These are phyloP conservation scores for Eurytemora carolleeae DNA, from an alignment of 1,140 invertebrate genomes.

Conservation along the genomic window DNA sequence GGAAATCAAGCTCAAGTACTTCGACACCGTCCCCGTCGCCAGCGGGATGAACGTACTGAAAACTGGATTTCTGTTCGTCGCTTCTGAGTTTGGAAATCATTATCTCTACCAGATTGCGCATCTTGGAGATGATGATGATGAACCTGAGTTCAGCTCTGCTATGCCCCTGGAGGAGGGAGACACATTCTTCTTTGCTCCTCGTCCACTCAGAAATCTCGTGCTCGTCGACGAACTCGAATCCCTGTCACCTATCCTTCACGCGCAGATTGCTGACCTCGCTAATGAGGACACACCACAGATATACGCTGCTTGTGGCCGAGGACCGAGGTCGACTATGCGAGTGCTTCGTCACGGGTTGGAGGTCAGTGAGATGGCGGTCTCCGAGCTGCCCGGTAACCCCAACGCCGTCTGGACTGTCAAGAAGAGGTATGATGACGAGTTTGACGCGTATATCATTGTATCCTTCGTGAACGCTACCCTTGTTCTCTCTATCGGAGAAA, in stretches of 20 bases:
- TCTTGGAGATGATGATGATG: conserved; percentile 96
- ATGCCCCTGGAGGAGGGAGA: conserved; percentile 97
- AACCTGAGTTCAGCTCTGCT: conserved; percentile 93
- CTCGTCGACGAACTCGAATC: conserved; percentile 96
- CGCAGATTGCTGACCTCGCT: conserved; percentile 52
- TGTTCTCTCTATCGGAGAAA: conserved; percentile 96
- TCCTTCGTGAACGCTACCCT: conserved; percentile 99
- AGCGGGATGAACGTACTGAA: conserved; percentile 91
- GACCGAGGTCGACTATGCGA: conserved; percentile 72
- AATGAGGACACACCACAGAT: conserved; percentile 98
- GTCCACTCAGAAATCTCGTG: conserved; percentile 82
- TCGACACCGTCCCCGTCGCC: conserved; percentile 94
- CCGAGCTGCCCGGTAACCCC: conserved; percentile 92
- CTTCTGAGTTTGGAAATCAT: conserved; percentile 99
- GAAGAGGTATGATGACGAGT: conserved; percentile 82
- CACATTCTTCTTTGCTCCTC: conserved; percentile 94
- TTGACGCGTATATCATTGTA: conserved; percentile 99
- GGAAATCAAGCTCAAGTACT: conserved; percentile 97
- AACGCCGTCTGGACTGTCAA: conserved; percentile 99
- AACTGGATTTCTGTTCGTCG: conserved; percentile 95
- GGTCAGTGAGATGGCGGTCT: conserved; percentile 97
- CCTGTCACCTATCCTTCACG: conserved; percentile 74
- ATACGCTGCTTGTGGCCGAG: conserved; percentile 84
- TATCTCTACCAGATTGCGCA: conserved; percentile 76
- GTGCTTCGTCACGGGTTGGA: conserved; percentile 91